phyloP scores from a whole-genome alignment of 2,888 invertebrate species.

The Melanostoma scalare region DNA sequence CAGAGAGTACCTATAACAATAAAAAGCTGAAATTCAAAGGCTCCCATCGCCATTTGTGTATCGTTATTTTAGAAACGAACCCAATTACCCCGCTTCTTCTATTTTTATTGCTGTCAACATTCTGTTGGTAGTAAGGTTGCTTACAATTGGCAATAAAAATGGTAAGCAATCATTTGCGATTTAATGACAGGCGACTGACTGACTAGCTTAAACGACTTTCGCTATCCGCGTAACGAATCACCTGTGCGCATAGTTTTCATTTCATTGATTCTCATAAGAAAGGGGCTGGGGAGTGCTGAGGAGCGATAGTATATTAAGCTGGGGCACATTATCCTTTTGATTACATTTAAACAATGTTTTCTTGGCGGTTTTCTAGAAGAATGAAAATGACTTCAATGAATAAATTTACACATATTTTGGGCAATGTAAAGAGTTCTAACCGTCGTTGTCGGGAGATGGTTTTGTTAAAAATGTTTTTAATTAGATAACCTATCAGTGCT shows the following conservation, averaged over 20 bases:
- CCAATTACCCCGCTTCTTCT: slow-evolving; percentile 39
- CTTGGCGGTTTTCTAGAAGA: slow-evolving; percentile 17
- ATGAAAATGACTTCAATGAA: slow-evolving; percentile 22
- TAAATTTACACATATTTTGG: slow-evolving; percentile 52
- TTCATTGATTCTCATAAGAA: slow-evolving; percentile 49
- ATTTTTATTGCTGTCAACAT: slow-evolving; percentile 70
- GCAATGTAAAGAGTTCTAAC: neutral
- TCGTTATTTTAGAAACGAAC: slow-evolving; percentile 37
- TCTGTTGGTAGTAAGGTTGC: slow-evolving; percentile 69
- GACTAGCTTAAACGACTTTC: slow-evolving; percentile 23
- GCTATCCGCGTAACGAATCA: slow-evolving; percentile 54
- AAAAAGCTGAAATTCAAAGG: slow-evolving; percentile 77
- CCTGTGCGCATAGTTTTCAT: slow-evolving; percentile 63
- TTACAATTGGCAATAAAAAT: slow-evolving; percentile 69
- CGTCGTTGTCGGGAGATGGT: slow-evolving; percentile 26
- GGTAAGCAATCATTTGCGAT: slow-evolving; percentile 65
- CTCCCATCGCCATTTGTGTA: slow-evolving; percentile 72
- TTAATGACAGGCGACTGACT: slow-evolving; percentile 62
- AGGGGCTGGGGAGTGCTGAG: slow-evolving; percentile 16
- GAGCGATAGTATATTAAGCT: slow-evolving; percentile 31
- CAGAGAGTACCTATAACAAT: slow-evolving; percentile 42
- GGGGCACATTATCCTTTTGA: slow-evolving; percentile 56
- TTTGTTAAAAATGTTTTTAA: too few species aligned
- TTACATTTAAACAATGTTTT: slow-evolving; percentile 31
- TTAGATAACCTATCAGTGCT: too few species aligned